These are phyloP conservation scores for Dolichotis patagonum DNA, from an alignment of 2,113 vertebrate genomes.

Conservation along the genomic window DNA sequence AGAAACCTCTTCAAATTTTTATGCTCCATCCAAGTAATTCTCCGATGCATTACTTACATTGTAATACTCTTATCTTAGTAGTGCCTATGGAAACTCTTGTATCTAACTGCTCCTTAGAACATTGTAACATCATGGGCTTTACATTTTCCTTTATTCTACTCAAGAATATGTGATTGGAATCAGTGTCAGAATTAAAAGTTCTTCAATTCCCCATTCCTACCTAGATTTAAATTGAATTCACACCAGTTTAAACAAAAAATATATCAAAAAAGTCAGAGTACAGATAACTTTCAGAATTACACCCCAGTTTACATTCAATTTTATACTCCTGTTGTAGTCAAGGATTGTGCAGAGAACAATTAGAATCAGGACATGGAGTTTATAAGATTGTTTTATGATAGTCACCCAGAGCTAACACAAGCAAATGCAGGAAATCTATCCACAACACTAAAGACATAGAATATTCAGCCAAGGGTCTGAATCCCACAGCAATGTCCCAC, in stretches of 20 bases:
- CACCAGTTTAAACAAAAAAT: neutral
- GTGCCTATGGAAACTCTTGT: neutral
- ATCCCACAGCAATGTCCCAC: no score
- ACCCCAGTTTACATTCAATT: neutral
- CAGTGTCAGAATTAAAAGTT: neutral
- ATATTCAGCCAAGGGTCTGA: no score
- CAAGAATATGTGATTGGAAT: neutral
- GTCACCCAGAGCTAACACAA: no score
- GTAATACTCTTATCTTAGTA: neutral
- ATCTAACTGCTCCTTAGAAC: neutral
- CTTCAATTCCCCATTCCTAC: neutral
- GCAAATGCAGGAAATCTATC: no score
- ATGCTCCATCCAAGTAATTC: neutral
- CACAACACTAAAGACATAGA: no score
- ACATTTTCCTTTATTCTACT: neutral
- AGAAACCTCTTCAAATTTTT: neutral
- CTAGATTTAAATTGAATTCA: neutral
- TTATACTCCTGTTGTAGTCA: no score
- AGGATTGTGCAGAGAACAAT: no score
- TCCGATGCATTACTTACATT: neutral
- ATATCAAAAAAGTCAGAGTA: neutral
- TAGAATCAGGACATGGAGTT: no score
- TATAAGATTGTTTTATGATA: no score
- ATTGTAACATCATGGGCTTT: neutral
- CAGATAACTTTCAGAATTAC: slow-evolving; percentile 32